Percentiles rank a stretch among this genome's conserved stretches.
These are phyloP conservation scores for Lutraria lutraria DNA, from an alignment of 2,888 invertebrate genomes.

Conservation along the genomic window DNA sequence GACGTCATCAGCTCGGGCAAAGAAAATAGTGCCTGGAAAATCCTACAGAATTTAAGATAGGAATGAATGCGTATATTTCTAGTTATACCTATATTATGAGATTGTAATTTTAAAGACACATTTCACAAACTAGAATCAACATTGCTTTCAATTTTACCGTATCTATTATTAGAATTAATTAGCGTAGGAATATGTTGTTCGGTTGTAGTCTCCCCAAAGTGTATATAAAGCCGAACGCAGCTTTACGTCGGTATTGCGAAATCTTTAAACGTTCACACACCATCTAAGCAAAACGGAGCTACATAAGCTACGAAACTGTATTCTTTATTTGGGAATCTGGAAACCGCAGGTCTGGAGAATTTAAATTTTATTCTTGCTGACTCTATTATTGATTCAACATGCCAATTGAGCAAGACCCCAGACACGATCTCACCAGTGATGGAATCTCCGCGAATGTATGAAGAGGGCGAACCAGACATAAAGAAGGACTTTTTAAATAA, in stretches of 20 bases:
- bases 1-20: conserved; percentile 49
- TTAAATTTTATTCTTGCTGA: conserved; percentile 73
- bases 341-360: conserved; percentile 74
- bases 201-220: conserved; percentile 31
- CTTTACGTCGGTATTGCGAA: conserved; percentile 59
- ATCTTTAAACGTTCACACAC: conserved; percentile 32
- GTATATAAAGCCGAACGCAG: conserved; percentile 52
- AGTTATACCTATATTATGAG: conserved; percentile 21
- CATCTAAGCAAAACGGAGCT: conserved; percentile 39
- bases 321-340: conserved; percentile 52
- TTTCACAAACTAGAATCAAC: not conserved
- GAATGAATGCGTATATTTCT: not conserved
- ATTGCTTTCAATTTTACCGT: not conserved
- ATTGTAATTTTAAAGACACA: not conserved
- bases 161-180: conserved; percentile 25
- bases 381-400: conserved; percentile 75
- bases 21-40: conserved; percentile 66
- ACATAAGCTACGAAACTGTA: conserved; percentile 53
- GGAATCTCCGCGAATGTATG: conserved; percentile 75
- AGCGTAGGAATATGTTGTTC: conserved; percentile 62
- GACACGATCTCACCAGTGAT: conserved; percentile 46
- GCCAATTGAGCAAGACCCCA: conserved; percentile 71
- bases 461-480: conserved; percentile 64
- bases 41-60: not conserved
- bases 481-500: conserved; percentile 53